phyloP scores from a whole-genome alignment of 2,888 invertebrate genomes.

The Plagodis pulveraria region DNA sequence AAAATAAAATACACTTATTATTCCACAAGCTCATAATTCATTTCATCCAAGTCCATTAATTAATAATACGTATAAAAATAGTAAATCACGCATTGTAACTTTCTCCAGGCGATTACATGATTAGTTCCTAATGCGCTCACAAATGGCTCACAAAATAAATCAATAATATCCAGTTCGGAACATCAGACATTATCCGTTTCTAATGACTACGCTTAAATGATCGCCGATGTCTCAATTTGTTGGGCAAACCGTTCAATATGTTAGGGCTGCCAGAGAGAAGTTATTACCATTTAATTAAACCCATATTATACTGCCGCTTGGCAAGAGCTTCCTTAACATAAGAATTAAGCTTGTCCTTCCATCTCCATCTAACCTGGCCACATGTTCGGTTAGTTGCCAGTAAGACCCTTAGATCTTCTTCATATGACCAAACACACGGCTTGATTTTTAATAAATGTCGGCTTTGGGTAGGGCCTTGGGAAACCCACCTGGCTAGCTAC shows the following conservation, averaged over 20 bases:
- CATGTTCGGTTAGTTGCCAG: too few relatives aligned
- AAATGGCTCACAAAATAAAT: conserved; percentile 29
- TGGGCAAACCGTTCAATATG: conserved; percentile 6
- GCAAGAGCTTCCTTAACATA: not conserved
- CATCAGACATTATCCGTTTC: conserved; percentile 18
- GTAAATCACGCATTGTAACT: conserved; percentile 21
- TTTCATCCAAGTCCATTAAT: conserved; percentile 15
- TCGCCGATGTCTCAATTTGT: conserved; percentile 32
- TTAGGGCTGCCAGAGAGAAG: conserved; percentile 13
- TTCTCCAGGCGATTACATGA: conserved; percentile 20
- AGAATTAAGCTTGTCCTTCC: not conserved
- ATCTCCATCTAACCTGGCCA: too few relatives aligned
- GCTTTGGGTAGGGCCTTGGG: too few relatives aligned
- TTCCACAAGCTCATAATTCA: not conserved
- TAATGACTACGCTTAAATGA: conserved; percentile 27
- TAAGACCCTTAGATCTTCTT: too few relatives aligned
- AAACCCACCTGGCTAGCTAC: too few relatives aligned
- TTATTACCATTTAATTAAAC: too few relatives aligned
- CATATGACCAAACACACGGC: too few relatives aligned
- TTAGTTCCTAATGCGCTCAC: conserved; percentile 20
- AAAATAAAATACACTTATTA: not conserved
- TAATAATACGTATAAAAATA: conserved; percentile 22
- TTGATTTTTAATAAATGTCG: too few relatives aligned
- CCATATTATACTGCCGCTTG: too few relatives aligned
- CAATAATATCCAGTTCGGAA: conserved; percentile 28